Evolutionary conservation across 2,888 invertebrate species (phyloP), one percentile per base, ranked within the genome.

Genomic region (Archips xylosteana): DNA sequence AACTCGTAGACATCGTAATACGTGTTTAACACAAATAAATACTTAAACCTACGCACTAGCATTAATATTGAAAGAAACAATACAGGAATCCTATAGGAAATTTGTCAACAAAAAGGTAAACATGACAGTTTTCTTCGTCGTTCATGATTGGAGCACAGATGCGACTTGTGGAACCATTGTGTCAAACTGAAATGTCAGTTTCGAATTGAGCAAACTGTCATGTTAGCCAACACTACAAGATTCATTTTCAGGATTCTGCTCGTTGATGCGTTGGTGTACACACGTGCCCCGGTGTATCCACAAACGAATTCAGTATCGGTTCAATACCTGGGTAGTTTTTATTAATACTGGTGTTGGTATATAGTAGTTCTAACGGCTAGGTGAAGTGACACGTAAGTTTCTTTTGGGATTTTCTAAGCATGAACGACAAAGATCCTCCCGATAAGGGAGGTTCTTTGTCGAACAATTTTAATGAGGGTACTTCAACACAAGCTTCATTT

Each of bases 1-100:
- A 93, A 82, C 92, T 92, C 70, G 89, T 88, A 75, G 93, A 93
- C 93, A 93, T 93, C 74, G 83, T 86, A 65, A 36, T 63, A 61
- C n/a, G 54, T 15, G 36, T 5, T 15, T 15, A 66, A 60, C 39
- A 73, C 51, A 64, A 75, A 71, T 64, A 71, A 67, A 47, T 13
- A 49, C 62, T 63, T 59, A 61, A 67, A 54, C 49, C 59, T 68
- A 73, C 73, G 60, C 63, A 64, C 67, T 70, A 71, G 68, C 70
- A 74, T 75, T 71, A 76, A 69, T 62, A 69, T 74, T 60, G 68
- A 63, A 62, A 72, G 69, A 76, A 63, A 62, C 72, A 65, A 73
- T 79, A 62, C 63, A 54, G 6, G 62, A 81, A 72, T 85, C 83
- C 79, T 77, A 74, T 77, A 75, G 77, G 76, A 83, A 83, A 79